Evolutionary conservation across 2,113 vertebrate genomes (phyloP).

Genomic region (Cyphomyrus discorhynchus): DNA sequence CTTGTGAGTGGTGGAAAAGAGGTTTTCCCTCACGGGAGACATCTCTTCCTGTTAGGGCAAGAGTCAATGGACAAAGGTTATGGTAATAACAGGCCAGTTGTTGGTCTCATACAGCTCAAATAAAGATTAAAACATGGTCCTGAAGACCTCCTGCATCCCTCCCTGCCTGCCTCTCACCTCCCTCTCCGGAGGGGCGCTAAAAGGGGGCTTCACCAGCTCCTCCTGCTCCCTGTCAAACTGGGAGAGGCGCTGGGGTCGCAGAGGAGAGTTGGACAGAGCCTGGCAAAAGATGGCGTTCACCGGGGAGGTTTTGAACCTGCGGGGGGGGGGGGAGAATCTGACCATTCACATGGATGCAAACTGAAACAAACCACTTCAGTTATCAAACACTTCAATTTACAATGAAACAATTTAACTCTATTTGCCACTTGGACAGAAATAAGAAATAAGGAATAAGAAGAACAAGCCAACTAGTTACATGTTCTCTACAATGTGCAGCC

Average conservation of each 20-base stretch:
- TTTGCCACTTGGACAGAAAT: not conserved
- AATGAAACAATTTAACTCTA: not conserved
- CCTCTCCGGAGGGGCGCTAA: constrained; percentile 70
- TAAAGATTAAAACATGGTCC: not conserved
- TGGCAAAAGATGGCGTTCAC: constrained; percentile 97
- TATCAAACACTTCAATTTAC: not conserved
- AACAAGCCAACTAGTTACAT: not conserved
- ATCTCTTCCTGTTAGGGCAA: constrained; percentile 64
- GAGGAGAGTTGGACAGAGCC: constrained; percentile 81
- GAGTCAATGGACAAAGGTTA: not conserved
- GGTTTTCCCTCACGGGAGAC: constrained; percentile 71
- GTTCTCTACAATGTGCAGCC: not conserved
- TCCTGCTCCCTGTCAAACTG: constrained; percentile 81
- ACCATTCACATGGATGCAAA: not conserved
- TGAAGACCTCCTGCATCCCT: not conserved
- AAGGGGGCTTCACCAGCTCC: constrained; percentile 75
- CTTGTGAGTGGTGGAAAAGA: constrained; percentile 84
- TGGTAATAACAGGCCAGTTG: not conserved
- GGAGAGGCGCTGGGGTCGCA: constrained; percentile 76
- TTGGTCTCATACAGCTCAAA: not conserved
- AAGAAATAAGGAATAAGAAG: not conserved
- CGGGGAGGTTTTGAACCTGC: constrained; percentile 82
- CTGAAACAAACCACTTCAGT: not conserved
- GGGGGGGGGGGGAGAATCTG: not conserved
- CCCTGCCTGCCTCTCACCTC: constrained; percentile 41